These are phyloP conservation scores for Anoplophora glabripennis DNA, from an alignment of 1,140 invertebrate species.

Conservation along the genomic window DNA sequence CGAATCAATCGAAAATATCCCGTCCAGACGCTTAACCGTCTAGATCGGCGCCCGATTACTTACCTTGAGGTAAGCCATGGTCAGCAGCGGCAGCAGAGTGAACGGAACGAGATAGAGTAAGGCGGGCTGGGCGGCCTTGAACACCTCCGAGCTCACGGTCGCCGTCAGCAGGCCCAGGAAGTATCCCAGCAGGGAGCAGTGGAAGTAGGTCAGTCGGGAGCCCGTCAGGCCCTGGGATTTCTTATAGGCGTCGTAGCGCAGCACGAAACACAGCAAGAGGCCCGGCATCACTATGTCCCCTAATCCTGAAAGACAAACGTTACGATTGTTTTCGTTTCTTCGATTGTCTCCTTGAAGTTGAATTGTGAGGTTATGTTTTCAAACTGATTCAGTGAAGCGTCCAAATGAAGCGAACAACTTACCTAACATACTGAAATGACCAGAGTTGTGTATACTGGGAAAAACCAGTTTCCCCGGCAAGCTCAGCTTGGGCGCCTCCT, in stretches of 20 bases:
- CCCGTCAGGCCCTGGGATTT: conserved; percentile 62
- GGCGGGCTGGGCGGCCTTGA: conserved; percentile 96
- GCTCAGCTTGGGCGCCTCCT: conserved; percentile 90
- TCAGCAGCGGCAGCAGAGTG: conserved; percentile 90
- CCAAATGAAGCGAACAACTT: neutral
- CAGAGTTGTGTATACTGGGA: conserved; percentile 91
- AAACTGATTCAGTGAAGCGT: too few relatives aligned
- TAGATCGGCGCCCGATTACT: neutral
- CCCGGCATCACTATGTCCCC: conserved; percentile 99
- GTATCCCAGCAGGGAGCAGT: conserved; percentile 96
- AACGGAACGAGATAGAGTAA: conserved; percentile 96
- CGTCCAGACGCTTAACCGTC: conserved; percentile 4
- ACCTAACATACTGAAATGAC: conserved; percentile 95
- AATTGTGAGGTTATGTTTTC: too few relatives aligned
- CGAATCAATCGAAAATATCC: too few relatives aligned
- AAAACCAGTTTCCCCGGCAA: conserved; percentile 96
- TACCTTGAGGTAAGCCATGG: conserved; percentile 97
- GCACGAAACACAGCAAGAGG: conserved; percentile 89
- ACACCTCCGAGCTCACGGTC: conserved; percentile 94
- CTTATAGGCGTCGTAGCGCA: conserved; percentile 95
- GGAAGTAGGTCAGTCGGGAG: conserved; percentile 79
- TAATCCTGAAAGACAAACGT: conserved; percentile 57
- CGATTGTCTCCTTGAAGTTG: too few relatives aligned
- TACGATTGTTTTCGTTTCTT: too few relatives aligned
- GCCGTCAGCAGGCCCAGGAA: conserved; percentile 95